Percentiles rank a stretch among this genome's conserved stretches.
Conservation (phyloP, 2,888 invertebrate genomes). For the Siphonodentalium dalli region DNA sequence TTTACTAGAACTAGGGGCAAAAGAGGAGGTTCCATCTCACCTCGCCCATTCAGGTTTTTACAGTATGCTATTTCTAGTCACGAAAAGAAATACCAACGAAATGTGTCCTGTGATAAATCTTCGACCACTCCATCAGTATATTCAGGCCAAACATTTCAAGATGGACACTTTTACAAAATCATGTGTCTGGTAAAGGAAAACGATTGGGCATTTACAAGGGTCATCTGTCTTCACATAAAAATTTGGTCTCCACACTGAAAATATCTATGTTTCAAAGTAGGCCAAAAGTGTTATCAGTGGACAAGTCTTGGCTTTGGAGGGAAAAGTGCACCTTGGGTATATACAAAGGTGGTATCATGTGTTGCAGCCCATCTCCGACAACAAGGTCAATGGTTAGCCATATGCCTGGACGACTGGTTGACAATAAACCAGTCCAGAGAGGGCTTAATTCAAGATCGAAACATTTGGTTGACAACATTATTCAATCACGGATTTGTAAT, state of each 20-base stretch:
- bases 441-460: slow-evolving; percentile 12
- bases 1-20: slow-evolving; percentile 16
- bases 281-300: no score
- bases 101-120: slow-evolving; percentile 26
- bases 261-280: no score
- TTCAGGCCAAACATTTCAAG: slow-evolving; percentile 31
- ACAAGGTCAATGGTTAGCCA: slow-evolving; percentile 15
- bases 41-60: slow-evolving; percentile 20
- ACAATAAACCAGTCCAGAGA: slow-evolving; percentile 1
- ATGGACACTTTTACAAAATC: slow-evolving; percentile 24
- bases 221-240: slow-evolving; percentile 19
- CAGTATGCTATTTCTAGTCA: slow-evolving; percentile 22
- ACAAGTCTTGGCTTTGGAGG: no score
- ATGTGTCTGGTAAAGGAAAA: slow-evolving; percentile 13
- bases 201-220: slow-evolving; percentile 19
- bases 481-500: slow-evolving; percentile 23
- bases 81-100: slow-evolving; percentile 12
- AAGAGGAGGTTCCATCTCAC: slow-evolving; percentile 9
- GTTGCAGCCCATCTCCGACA: slow-evolving; percentile 17
- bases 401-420: slow-evolving; percentile 31
- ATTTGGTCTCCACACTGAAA: no score
- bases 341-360: slow-evolving; percentile 23
- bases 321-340: no score
- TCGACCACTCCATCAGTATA: slow-evolving; percentile 24
- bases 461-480: slow-evolving; percentile 8